Conservation (phyloP, 2,113 vertebrate genomes). For the Ammodytes marinus region DNA sequence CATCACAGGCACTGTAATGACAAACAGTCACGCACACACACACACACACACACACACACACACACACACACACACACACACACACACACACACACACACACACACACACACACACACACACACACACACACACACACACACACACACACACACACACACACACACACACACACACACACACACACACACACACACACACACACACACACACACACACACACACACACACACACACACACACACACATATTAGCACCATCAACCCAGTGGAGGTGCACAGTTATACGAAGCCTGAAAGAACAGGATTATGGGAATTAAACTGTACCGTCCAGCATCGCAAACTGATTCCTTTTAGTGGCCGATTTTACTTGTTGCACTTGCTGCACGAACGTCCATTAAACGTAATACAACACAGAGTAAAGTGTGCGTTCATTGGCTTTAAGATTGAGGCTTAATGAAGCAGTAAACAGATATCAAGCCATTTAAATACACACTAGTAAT, state of each 20-base stretch:
- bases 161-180: slow-evolving; percentile 14
- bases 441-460: neutral
- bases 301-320: neutral
- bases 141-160: slow-evolving; percentile 19
- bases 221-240: slow-evolving; percentile 32
- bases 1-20: slow-evolving; percentile 93
- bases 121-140: slow-evolving; percentile 22
- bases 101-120: slow-evolving; percentile 20
- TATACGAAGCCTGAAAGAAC: neutral
- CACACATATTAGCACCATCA: neutral
- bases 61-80: slow-evolving; percentile 9
- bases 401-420: neutral
- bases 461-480: neutral
- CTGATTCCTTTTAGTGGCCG: neutral
- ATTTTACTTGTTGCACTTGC: neutral
- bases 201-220: slow-evolving; percentile 9
- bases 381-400: neutral
- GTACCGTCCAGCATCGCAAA: neutral
- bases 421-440: neutral
- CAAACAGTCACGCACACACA: slow-evolving; percentile 28
- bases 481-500: neutral
- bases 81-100: slow-evolving; percentile 24
- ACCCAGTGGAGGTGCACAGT: neutral
- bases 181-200: slow-evolving; percentile 22
- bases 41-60: slow-evolving; percentile 22